Conservation (phyloP, 2,888 invertebrate species). For the Isotomurus palustris region DNA sequence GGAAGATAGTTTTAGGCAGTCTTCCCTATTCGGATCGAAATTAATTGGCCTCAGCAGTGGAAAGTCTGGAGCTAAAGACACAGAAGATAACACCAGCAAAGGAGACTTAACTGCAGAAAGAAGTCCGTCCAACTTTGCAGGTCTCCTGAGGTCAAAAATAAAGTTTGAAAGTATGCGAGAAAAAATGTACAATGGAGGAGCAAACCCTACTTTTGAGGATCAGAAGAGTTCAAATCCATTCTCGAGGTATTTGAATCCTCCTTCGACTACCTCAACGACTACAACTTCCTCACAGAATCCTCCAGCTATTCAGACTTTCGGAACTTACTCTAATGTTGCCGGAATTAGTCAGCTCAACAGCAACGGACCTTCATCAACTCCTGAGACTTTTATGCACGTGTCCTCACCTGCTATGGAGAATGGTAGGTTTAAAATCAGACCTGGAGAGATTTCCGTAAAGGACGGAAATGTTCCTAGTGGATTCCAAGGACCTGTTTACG, state of each 20-base stretch:
- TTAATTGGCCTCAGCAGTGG: no score
- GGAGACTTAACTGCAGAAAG: not conserved
- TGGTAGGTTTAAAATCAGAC: conserved; percentile 42
- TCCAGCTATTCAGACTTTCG: not conserved
- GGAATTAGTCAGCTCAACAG: no score
- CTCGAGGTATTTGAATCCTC: conserved; percentile 1
- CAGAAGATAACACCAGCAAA: conserved; percentile 9
- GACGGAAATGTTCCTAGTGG: conserved; percentile 10
- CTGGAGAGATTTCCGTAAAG: conserved; percentile 36
- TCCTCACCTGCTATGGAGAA: conserved; percentile 31
- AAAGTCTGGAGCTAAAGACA: no score
- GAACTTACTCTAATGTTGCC: no score
- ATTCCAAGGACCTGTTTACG: conserved; percentile 13
- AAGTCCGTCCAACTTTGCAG: conserved; percentile 32
- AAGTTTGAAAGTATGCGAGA: conserved; percentile 42
- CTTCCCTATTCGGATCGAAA: no score
- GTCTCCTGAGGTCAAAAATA: conserved; percentile 40
- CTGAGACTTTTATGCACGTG: no score
- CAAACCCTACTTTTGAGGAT: not conserved
- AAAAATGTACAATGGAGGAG: conserved; percentile 19
- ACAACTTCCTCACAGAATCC: not conserved
- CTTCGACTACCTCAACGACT: not conserved
- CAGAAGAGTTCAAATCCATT: conserved; percentile 14
- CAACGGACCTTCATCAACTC: no score
- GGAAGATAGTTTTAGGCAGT: not conserved